Evolutionary conservation across 1,140 invertebrate genomes (phyloP).

Genomic region (Caerostris extrusa): DNA sequence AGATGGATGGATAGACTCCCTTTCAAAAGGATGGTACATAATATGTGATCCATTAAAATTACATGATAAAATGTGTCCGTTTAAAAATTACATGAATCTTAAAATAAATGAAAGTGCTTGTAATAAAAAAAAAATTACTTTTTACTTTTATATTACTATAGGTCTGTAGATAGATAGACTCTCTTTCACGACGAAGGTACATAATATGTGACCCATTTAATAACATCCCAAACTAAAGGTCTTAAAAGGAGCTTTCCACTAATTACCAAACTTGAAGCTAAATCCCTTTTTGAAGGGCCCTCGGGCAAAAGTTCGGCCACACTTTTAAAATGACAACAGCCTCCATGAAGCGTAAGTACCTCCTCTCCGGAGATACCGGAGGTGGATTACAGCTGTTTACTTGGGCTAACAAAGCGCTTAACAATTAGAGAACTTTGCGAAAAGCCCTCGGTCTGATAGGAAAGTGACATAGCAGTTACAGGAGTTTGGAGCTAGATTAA

Average conservation of each 20-base stretch:
- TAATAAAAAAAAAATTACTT: no score
- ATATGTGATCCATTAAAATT: no score
- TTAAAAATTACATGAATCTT: no score
- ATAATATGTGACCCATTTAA: no score
- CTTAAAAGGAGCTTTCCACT: neutral
- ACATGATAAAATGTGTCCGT: no score
- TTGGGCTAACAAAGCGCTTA: conserved; percentile 44
- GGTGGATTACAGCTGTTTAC: conserved; percentile 1
- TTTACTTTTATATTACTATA: no score
- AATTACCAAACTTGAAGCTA: neutral
- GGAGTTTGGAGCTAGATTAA: conserved; percentile 28
- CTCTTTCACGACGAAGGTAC: no score
- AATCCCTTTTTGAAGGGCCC: neutral
- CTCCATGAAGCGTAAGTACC: neutral
- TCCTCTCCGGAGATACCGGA: neutral
- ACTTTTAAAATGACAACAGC: neutral
- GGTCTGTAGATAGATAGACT: no score
- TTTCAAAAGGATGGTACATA: no score
- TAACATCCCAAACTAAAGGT: no score
- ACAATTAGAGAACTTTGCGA: conserved; percentile 52
- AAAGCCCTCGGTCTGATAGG: neutral
- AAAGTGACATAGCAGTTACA: conserved; percentile 26
- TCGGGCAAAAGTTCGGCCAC: neutral
- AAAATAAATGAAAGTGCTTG: no score
- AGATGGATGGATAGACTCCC: no score